A percentile compares a stretch with the other conserved stretches of the same genome.
Evolutionary conservation across 2,797 vertebrate genomes (phyloP).

Genomic region (Sebastes trivittatus): DNA sequence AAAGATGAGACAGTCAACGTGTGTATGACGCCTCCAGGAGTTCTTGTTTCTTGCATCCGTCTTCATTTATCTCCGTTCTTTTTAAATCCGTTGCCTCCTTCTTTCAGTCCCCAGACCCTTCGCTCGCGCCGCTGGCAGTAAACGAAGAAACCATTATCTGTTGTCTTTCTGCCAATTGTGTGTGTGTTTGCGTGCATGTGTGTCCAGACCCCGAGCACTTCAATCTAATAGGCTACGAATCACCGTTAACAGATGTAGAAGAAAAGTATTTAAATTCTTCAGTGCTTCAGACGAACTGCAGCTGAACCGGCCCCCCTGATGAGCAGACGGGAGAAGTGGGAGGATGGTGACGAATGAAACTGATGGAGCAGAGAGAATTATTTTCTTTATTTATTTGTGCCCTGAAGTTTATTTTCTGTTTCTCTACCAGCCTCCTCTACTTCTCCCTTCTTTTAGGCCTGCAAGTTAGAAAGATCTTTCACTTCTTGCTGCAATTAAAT

Average conservation of each 20-base stretch:
- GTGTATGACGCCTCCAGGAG: conserved; percentile 8
- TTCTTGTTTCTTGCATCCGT: conserved; percentile 16
- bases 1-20: conserved; percentile 19
- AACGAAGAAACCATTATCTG: conserved; percentile 53
- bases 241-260: conserved; percentile 36
- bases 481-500: neutral
- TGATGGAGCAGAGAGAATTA: neutral
- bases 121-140: conserved; percentile 15
- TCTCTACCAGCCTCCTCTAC: no score
- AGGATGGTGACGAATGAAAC: neutral
- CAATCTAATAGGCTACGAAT: conserved; percentile 35
- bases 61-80: conserved; percentile 35
- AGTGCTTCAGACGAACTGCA: conserved; percentile 18
- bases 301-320: conserved; percentile 33
- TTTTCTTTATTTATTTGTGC: conserved; percentile 1
- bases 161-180: conserved; percentile 31
- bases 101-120: conserved; percentile 16
- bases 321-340: neutral
- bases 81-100: conserved; percentile 1
- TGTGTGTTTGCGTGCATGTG: conserved; percentile 18
- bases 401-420: neutral
- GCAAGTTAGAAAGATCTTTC: neutral
- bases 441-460: neutral
- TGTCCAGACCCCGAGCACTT: conserved; percentile 30
- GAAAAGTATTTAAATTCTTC: conserved; percentile 32